Percentiles rank a stretch among this genome's conserved stretches.
Evolutionary conservation across 2,113 vertebrate genomes (phyloP).

Genomic region (Formicarius rufipectus): DNA sequence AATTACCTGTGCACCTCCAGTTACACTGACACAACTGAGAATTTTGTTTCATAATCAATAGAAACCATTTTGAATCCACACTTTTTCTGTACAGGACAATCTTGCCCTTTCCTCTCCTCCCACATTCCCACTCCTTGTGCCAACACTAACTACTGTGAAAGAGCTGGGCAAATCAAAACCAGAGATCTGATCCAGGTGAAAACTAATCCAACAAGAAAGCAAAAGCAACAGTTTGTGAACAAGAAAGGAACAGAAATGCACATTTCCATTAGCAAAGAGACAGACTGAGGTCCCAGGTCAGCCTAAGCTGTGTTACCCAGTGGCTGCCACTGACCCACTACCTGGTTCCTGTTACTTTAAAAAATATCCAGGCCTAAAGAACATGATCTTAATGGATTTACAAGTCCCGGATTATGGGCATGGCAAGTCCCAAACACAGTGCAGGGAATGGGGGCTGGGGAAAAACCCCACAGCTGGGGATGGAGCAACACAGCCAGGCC

Average conservation of each 20-base stretch:
- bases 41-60: not conserved
- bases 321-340: not conserved
- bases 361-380: not conserved
- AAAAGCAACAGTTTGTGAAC: not conserved
- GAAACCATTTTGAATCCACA: not conserved
- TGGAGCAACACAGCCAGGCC: not conserved
- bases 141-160: conserved; percentile 18
- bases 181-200: not conserved
- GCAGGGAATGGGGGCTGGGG: not conserved
- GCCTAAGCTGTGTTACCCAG: not conserved
- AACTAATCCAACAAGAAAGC: not conserved
- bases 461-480: not conserved
- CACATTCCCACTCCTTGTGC: not conserved
- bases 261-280: not conserved
- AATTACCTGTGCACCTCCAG: not conserved
- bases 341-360: not conserved
- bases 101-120: not conserved
- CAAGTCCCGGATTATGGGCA: not conserved
- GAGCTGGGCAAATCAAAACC: not conserved
- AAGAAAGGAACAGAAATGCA: not conserved
- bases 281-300: not conserved
- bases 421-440: not conserved
- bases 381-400: not conserved
- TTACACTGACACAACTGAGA: not conserved
- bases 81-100: not conserved